Conservation (phyloP, 2,797 vertebrate genomes). For the Gymnoscopelus microlampas region DNA sequence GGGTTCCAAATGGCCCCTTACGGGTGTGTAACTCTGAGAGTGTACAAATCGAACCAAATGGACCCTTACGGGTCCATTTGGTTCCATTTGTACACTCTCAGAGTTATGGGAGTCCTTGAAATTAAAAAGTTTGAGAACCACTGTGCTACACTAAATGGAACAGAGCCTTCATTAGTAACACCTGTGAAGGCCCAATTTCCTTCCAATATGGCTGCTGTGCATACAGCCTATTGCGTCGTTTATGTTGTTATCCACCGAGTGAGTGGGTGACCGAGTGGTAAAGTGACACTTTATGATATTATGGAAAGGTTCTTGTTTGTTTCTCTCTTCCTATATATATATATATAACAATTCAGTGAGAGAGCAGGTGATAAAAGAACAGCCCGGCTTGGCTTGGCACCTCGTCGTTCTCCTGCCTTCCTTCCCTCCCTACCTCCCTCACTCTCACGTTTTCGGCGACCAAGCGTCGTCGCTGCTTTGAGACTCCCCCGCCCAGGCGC, state of each 20-base stretch:
- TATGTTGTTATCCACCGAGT: constrained; percentile 1
- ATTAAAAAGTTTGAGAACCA: too few relatives aligned
- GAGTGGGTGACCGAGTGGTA: constrained; percentile 45
- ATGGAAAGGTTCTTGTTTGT: constrained; percentile 49
- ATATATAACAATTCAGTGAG: constrained; percentile 36
- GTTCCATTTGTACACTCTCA: too few relatives aligned
- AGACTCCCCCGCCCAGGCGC: constrained; percentile 57
- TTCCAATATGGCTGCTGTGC: too few relatives aligned
- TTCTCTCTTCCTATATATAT: background rate
- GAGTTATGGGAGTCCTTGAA: too few relatives aligned
- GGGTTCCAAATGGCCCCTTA: too few relatives aligned
- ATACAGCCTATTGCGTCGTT: constrained; percentile 26
- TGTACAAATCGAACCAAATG: too few relatives aligned
- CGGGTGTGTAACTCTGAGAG: too few relatives aligned
- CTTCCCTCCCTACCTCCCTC: constrained; percentile 45
- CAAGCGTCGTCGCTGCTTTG: constrained; percentile 46
- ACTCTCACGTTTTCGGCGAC: constrained; percentile 59
- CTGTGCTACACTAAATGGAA: too few relatives aligned
- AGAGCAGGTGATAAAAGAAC: constrained; percentile 77
- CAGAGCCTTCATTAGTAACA: too few relatives aligned
- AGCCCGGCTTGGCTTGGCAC: constrained; percentile 76
- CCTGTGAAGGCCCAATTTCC: too few relatives aligned
- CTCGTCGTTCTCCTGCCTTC: constrained; percentile 51
- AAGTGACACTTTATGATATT: constrained; percentile 46
- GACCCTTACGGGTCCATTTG: too few relatives aligned